Percentiles rank a stretch among this genome's conserved stretches.
These are phyloP conservation scores for Emydoidea blandingii DNA, from an alignment of 2,797 vertebrate genomes.

Conservation along the genomic window DNA sequence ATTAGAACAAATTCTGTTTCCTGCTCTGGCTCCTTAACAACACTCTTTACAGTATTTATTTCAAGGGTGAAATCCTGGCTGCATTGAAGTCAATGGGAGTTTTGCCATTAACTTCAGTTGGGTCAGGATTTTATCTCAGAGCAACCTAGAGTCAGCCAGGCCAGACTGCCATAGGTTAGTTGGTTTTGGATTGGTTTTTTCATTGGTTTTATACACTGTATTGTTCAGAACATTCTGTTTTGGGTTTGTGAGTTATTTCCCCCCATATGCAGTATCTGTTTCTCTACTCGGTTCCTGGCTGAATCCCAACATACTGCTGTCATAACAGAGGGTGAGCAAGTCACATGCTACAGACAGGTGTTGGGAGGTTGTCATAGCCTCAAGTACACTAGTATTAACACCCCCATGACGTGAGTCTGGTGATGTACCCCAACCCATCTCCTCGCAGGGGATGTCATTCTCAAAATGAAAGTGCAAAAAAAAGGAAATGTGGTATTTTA, in stretches of 20 bases:
- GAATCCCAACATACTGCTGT: accelerated
- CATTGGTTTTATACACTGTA: accelerated
- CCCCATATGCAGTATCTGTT: not conserved
- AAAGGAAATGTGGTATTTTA: not conserved
- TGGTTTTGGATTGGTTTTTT: not conserved
- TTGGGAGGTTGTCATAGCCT: not conserved
- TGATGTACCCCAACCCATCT: not conserved
- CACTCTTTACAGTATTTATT: not conserved
- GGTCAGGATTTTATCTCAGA: not conserved
- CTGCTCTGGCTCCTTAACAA: not conserved
- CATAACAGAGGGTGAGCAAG: not conserved
- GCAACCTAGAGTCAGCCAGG: not conserved
- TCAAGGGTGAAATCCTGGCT: not conserved
- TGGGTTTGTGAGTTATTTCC: not conserved
- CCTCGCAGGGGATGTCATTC: not conserved
- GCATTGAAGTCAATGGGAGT: not conserved
- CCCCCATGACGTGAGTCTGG: not conserved
- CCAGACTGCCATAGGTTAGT: accelerated
- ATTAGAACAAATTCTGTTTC: not conserved
- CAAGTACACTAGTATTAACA: not conserved
- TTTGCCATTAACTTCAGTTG: not conserved
- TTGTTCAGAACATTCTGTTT: accelerated
- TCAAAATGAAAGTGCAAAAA: not conserved
- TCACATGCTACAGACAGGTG: not conserved
- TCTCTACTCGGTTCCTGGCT: not conserved